Conservation (phyloP, 2,113 vertebrate species). For the Apus apus region DNA sequence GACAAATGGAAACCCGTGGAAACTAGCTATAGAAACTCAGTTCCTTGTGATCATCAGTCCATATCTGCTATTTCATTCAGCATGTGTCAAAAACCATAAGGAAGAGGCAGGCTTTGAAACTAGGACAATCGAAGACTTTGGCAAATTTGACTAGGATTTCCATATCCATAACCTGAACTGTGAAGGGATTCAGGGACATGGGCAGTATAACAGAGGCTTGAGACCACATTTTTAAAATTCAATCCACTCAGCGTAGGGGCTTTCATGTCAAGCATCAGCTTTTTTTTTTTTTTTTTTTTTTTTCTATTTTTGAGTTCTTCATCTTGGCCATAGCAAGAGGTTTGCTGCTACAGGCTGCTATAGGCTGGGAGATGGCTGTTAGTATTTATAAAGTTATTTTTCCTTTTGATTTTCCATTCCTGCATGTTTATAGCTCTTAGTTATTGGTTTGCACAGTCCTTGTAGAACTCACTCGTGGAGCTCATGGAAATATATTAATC, state of each 20-base stretch:
- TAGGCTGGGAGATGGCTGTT: background rate
- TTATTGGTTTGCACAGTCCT: background rate
- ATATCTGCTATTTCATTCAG: background rate
- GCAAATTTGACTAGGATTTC: background rate
- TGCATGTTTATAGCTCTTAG: background rate
- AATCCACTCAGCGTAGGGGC: background rate
- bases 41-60: background rate
- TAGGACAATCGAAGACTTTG: background rate
- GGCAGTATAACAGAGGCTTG: background rate
- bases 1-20: background rate
- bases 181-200: accelerated
- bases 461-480: background rate
- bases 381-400: background rate
- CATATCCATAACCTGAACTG: background rate
- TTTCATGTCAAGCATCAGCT: background rate
- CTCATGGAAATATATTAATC: background rate
- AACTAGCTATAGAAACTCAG: background rate
- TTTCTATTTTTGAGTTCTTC: background rate
- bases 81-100: background rate
- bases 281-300: background rate
- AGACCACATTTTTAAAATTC: background rate
- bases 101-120: background rate
- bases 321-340: background rate
- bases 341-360: background rate
- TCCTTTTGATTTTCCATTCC: background rate